Percentiles rank a stretch among this genome's conserved stretches.
Evolutionary conservation across 2,113 vertebrate species (phyloP).

Genomic region (Anarrhichthys ocellatus): DNA sequence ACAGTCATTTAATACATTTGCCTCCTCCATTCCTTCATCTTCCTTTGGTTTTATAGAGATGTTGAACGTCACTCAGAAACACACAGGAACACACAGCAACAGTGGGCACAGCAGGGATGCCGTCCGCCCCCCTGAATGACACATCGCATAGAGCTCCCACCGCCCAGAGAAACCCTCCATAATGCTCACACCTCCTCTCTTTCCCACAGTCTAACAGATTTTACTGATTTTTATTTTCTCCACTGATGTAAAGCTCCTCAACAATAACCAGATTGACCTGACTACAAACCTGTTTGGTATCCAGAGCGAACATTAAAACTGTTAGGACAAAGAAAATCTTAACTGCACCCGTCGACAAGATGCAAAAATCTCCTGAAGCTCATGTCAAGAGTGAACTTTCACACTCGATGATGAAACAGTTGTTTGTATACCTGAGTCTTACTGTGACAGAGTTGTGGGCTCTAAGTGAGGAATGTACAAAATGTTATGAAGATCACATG

Average conservation of each 20-base stretch:
- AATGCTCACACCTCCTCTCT: constrained; percentile 21
- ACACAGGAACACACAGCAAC: constrained; percentile 24
- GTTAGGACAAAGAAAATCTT: neutral
- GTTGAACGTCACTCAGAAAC: constrained; percentile 33
- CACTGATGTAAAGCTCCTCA: constrained; percentile 3
- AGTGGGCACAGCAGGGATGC: constrained; percentile 48
- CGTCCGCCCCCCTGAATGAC: constrained; percentile 58
- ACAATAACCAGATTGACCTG: neutral
- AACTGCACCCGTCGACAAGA: neutral
- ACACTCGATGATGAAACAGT: neutral
- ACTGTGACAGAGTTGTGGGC: neutral
- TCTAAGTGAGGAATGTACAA: neutral
- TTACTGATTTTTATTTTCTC: constrained; percentile 3
- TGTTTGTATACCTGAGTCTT: neutral
- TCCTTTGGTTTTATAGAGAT: constrained; percentile 28
- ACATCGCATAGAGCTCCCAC: constrained; percentile 46
- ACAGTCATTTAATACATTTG: constrained; percentile 52
- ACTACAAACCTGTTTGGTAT: neutral
- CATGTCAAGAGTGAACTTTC: constrained; percentile 10
- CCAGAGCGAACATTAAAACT: neutral
- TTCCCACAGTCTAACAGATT: constrained; percentile 15
- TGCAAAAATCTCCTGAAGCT: neutral
- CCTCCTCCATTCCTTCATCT: constrained; percentile 56
- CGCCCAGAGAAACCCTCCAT: constrained; percentile 37
- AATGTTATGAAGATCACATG: neutral